Evolutionary conservation across 1,140 invertebrate genomes (phyloP).

Genomic region (Drosophila murphyi): DNA sequence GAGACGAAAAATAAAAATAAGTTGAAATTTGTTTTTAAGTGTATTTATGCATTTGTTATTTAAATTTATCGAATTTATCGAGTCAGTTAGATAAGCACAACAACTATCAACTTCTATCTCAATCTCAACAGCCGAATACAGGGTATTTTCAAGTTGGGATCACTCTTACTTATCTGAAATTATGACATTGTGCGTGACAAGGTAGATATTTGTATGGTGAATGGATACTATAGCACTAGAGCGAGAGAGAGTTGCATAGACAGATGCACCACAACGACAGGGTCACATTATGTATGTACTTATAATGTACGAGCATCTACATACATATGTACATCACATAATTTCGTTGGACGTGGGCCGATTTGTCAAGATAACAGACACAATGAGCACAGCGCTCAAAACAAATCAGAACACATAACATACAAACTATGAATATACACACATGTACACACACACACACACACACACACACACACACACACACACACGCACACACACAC

Average conservation of each 20-base stretch:
- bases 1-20: no score
- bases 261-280: constrained; percentile 5
- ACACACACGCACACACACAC: constrained; percentile 2
- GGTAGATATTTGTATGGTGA: neutral
- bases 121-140: no score
- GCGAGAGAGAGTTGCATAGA: neutral
- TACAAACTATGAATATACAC: constrained; percentile 4
- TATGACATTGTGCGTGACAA: constrained; percentile 31
- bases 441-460: constrained; percentile 13
- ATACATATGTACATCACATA: constrained; percentile 40
- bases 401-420: constrained; percentile 41
- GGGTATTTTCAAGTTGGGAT: neutral
- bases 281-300: neutral
- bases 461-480: neutral
- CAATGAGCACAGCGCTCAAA: constrained; percentile 1
- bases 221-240: neutral
- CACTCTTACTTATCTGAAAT: constrained; percentile 1
- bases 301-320: constrained; percentile 7
- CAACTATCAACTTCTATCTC: no score
- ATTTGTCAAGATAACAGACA: constrained; percentile 68
- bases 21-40: neutral
- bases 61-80: neutral
- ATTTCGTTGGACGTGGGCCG: constrained; percentile 60
- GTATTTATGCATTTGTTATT: neutral
- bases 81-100: no score